Conservation (phyloP, 1,140 invertebrate species). For the Trachymyrmex cornetzi region DNA sequence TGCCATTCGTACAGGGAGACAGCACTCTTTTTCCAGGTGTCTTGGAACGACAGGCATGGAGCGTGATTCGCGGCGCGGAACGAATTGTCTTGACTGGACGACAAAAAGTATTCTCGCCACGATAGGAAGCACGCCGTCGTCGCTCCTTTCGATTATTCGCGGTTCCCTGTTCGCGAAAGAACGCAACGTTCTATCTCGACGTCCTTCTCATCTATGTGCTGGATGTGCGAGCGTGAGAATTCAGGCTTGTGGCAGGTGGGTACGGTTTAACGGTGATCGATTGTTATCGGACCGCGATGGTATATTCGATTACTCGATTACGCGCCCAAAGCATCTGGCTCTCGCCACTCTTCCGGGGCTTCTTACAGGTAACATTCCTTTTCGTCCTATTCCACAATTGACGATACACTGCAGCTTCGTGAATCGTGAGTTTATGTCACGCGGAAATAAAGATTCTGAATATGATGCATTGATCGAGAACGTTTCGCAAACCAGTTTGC, state of each 20-base stretch:
- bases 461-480: background rate
- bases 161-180: constrained; percentile 10
- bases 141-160: constrained; percentile 51
- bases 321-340: constrained; percentile 2
- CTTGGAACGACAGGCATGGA: constrained; percentile 26
- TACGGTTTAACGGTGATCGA: constrained; percentile 40
- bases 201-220: constrained; percentile 19
- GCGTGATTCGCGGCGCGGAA: constrained; percentile 33
- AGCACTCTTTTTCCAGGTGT: background rate
- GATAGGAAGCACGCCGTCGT: constrained; percentile 41
- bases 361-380: constrained; percentile 6
- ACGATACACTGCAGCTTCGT: background rate
- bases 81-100: constrained; percentile 38
- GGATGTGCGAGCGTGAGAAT: constrained; percentile 41
- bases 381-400: constrained; percentile 10
- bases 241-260: background rate
- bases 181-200: background rate
- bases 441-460: background rate
- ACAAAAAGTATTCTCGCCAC: constrained; percentile 38
- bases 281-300: constrained; percentile 19
- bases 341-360: constrained; percentile 20
- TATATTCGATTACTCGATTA: constrained; percentile 35
- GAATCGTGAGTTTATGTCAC: background rate
- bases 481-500: constrained; percentile 19
- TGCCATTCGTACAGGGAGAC: constrained; percentile 16